phyloP scores from a whole-genome alignment of 53 echinoderm and acorn worm genomes.

The Apostichopus leukothele region DNA sequence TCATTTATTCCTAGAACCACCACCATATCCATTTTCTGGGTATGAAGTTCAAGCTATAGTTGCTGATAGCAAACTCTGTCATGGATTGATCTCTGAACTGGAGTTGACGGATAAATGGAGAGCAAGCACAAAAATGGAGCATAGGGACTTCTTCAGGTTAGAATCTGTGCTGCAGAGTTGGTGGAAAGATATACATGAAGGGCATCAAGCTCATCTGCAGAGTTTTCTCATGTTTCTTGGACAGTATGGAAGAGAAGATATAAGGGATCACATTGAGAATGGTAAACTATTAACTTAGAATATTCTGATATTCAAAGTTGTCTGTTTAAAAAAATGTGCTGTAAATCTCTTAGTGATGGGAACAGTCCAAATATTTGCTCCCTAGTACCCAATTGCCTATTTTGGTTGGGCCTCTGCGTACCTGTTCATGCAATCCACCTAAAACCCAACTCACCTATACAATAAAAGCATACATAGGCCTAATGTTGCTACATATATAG shows the following conservation, averaged over 20 bases:
- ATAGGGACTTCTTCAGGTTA: not conserved
- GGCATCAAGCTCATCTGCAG: not conserved
- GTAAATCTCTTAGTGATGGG: no score
- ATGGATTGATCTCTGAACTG: not conserved
- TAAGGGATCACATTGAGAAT: conserved; percentile 23
- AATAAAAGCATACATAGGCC: no score
- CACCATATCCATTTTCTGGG: not conserved
- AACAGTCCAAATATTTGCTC: no score
- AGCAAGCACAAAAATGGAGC: not conserved
- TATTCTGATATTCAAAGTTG: no score
- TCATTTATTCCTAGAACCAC: not conserved
- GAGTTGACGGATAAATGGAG: not conserved
- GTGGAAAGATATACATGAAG: not conserved
- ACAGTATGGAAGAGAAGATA: not conserved
- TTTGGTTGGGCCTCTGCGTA: no score
- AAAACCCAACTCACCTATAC: no score
- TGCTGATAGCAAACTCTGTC: not conserved
- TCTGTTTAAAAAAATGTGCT: no score
- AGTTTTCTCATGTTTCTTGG: not conserved
- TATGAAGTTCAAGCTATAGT: not conserved
- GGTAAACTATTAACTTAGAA: not conserved
- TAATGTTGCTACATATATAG: no score
- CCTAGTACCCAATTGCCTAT: no score
- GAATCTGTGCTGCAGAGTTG: not conserved
- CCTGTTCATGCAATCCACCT: no score